Evolutionary conservation across 2,113 vertebrate species (phyloP), one percentile per base, ranked within the genome.

Genomic region (Chelonoidis abingdonii): DNA sequence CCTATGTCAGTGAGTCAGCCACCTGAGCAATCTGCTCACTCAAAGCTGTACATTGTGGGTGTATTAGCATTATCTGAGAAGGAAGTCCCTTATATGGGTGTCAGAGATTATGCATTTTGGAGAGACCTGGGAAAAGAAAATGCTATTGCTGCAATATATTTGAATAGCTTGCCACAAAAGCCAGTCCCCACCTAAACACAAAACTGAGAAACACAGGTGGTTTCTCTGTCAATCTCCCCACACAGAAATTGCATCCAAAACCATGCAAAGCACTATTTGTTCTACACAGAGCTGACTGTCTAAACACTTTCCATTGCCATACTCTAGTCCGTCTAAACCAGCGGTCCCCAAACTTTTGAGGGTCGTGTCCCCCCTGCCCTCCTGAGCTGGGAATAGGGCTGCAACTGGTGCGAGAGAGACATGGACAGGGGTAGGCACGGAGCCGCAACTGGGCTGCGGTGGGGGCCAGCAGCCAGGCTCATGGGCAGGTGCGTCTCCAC

Each of bases 101-200:
- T 69, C 62, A 69, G 29, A n/a, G 31, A 69, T 35, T 69, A 35
- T 69, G 62, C 62, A 69, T 17, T 69, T 69, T 69, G 62, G 17
- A 69, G 62, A n/a, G 31, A 16, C 35, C 19, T n/a, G 12, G 62
- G 62, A 65, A 65, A 65, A 65, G 83, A 93, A 86, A 50, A 47
- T 83, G 90, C 31, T 65, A 54, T 90, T 94, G 90, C 93, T 91
- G 90, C 89, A 94, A 95, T 89, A 96, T 86, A 90, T 89, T 89
- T 88, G 76, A 94, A 65, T 93, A 95, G 90, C 92, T 83, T 90
- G 57, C 92, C 52, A 97, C 95, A 97, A 97, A 97, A 94, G 97
- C 72, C 93, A 88, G 83, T 72, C 13, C 53, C 75, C 47, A 50
- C 89, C 86, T 76, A 87, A 91, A 92, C 83, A 81, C 29, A 29